Evolutionary conservation across 2,797 vertebrate genomes (phyloP).

Genomic region (Glossophaga mutica): DNA sequence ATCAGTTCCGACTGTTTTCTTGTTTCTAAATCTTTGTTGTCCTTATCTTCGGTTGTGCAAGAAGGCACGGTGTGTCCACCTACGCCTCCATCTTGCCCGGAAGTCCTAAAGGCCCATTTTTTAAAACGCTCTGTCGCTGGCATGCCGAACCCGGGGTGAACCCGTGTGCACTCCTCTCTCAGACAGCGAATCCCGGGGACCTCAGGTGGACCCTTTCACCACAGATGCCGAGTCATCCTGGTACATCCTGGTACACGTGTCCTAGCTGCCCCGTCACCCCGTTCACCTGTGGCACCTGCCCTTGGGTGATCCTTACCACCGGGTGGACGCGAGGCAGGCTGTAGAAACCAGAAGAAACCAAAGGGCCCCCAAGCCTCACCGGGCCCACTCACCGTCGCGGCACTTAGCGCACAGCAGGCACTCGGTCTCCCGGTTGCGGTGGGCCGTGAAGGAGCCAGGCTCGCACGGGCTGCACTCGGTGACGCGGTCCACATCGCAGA

Average conservation of each 20-base stretch:
- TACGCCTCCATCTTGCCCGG: too few relatives aligned
- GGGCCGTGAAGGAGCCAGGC: background rate
- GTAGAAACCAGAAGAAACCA: too few relatives aligned
- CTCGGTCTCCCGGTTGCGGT: background rate
- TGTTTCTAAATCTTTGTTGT: too few relatives aligned
- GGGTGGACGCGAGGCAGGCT: accelerated
- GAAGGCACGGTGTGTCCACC: too few relatives aligned
- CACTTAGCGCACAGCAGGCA: slow-evolving; percentile 67
- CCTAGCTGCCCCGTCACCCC: accelerated
- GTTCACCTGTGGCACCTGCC: accelerated
- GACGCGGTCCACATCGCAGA: accelerated
- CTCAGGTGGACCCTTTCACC: background rate
- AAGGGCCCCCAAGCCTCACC: accelerated
- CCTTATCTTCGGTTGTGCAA: too few relatives aligned
- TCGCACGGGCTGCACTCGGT: slow-evolving; percentile 40
- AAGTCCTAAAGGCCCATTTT: background rate
- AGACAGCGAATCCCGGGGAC: background rate
- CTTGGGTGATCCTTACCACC: accelerated
- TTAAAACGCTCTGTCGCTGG: background rate
- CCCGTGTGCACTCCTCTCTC: accelerated
- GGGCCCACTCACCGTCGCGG: slow-evolving; percentile 63
- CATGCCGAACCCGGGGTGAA: background rate
- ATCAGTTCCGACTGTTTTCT: too few relatives aligned
- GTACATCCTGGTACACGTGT: accelerated
- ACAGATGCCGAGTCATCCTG: accelerated